Evolutionary conservation across 1,140 invertebrate species (phyloP), one percentile per base, ranked within the genome.

Genomic region (Anastrepha obliqua): DNA sequence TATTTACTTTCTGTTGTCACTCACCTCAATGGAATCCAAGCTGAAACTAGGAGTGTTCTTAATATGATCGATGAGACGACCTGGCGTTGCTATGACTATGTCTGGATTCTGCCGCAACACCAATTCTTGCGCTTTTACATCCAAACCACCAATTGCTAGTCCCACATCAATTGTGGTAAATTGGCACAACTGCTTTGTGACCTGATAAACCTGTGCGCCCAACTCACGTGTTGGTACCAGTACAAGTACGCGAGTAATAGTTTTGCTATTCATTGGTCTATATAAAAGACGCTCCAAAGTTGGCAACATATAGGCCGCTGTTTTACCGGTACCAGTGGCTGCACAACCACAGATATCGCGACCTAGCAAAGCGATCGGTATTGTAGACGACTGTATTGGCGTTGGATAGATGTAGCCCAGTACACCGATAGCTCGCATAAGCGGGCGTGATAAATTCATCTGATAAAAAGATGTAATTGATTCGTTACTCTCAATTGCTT

Each of bases 251-350:
- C 98, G 94, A 0, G 97, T 98, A 9, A 97, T 94, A 13, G 96
- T 94, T 62, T 95, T 93, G 87, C 95, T 95, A 64, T 94, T 93
- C 87, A 93, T 93, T 86, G 94, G 96, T 87, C 96, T 96, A 91
- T 97, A 99, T 3, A 99, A 93, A 86, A 99, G 94, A 89, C 99
- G 95, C 94, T 99, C 99, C 42, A 99, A 92, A 51, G 98, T 98
- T 4, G 99, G 99, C 88, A 99, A 94, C 98, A 99, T 99, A 92
- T 99, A 99, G 0, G 99, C 99, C 0, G 98, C 98, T 3, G 99
- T 99, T 95, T 99, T 99, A 55, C 98, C 99, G 7, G 99, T 99
- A 62, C 99, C 99, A 0, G 99, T 99, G 3, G 98, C 98, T 42
- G 91, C 92, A 89, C 91, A 93, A 15, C 92, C 93, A 67, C 92